Evolutionary conservation across 2,888 invertebrate genomes (phyloP).

Genomic region (Oscheius myriophilus): DNA sequence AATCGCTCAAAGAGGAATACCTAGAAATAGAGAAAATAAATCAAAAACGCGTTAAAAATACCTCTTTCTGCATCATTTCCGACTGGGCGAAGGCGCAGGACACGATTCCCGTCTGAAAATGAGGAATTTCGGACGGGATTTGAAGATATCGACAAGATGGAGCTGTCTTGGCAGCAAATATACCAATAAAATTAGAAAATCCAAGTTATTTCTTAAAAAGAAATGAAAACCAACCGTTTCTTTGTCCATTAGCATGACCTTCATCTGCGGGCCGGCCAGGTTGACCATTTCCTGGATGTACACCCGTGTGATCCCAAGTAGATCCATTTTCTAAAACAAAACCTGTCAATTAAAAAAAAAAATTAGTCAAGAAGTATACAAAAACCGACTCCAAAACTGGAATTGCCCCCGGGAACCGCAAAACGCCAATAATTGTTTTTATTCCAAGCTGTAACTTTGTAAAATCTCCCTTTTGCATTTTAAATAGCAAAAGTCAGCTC

Average conservation of each 20-base stretch:
- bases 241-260: slow-evolving; percentile 95
- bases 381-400: no score
- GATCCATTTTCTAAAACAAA: slow-evolving; percentile 42
- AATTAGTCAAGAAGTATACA: background rate
- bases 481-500: no score
- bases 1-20: slow-evolving; percentile 48
- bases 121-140: background rate
- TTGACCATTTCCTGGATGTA: slow-evolving; percentile 88
- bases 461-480: no score
- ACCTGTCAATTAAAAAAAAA: background rate
- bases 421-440: no score
- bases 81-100: slow-evolving; percentile 98
- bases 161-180: background rate
- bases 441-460: no score
- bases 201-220: background rate
- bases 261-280: slow-evolving; percentile 98
- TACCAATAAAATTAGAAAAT: background rate
- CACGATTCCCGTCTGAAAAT: slow-evolving; percentile 87
- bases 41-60: slow-evolving; percentile 78
- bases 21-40: no score
- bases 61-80: slow-evolving; percentile 96
- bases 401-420: no score
- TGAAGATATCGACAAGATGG: slow-evolving; percentile 2
- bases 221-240: slow-evolving; percentile 82
- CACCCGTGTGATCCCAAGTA: slow-evolving; percentile 46